Percentiles rank a stretch among this genome's conserved stretches.
These are phyloP conservation scores for Apteryx mantelli DNA, from an alignment of 2,113 vertebrate species.

Conservation along the genomic window DNA sequence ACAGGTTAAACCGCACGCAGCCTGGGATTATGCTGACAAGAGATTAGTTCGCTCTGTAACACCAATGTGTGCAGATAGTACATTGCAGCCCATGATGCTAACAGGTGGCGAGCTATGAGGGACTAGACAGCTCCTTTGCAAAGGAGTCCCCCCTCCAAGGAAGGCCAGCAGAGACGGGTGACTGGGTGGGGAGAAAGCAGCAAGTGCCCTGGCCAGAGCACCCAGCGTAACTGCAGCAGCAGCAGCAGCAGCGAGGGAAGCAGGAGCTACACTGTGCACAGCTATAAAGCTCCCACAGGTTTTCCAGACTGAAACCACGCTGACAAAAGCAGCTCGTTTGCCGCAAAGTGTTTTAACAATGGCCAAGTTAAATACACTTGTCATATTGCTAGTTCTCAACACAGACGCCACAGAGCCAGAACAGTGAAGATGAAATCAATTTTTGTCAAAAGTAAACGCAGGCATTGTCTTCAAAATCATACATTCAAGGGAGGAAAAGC, in stretches of 20 bases:
- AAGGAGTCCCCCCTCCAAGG: background rate
- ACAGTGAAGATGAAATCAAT: background rate
- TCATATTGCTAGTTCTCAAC: background rate
- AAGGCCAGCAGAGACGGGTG: background rate
- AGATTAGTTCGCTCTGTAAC: accelerated
- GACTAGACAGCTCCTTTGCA: background rate
- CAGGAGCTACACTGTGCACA: background rate
- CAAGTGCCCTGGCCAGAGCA: background rate
- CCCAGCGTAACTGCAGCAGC: accelerated
- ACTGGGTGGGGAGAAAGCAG: background rate
- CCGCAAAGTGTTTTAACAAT: background rate
- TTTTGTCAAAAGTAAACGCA: background rate
- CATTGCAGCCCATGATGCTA: background rate
- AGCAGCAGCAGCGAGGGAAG: background rate
- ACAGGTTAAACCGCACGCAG: background rate
- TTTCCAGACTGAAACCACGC: background rate
- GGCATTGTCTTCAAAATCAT: background rate
- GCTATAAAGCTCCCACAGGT: background rate
- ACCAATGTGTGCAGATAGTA: background rate
- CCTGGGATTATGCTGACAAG: background rate
- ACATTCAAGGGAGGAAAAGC: background rate
- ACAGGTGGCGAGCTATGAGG: background rate
- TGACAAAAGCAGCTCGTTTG: background rate
- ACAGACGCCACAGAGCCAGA: background rate
- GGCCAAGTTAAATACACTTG: background rate